Conservation (phyloP, 2,113 vertebrate genomes). For the Amphiprion ocellaris region DNA sequence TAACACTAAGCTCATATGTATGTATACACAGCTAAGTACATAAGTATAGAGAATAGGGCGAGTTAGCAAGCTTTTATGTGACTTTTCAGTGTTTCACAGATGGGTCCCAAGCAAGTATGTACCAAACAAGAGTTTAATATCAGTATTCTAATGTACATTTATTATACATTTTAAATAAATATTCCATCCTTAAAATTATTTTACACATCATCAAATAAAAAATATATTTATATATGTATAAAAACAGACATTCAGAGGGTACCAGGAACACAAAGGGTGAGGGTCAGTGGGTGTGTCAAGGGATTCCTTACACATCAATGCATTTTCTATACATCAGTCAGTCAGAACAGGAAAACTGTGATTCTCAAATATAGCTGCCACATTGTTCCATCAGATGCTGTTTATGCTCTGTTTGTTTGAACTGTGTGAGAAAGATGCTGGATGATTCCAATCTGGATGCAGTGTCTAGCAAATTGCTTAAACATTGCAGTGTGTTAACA, state of each 20-base stretch:
- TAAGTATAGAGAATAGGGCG: neutral
- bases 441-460: constrained; percentile 54
- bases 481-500: constrained; percentile 32
- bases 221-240: constrained; percentile 88
- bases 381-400: constrained; percentile 53
- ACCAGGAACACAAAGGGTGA: constrained; percentile 62
- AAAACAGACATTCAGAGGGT: constrained; percentile 81
- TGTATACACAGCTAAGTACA: neutral
- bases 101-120: constrained; percentile 21
- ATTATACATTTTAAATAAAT: constrained; percentile 97
- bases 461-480: constrained; percentile 31
- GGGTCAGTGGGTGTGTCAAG: neutral
- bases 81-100: constrained; percentile 18
- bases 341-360: constrained; percentile 71
- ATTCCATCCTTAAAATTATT: constrained; percentile 92
- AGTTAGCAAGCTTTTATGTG: neutral
- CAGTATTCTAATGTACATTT: constrained; percentile 89
- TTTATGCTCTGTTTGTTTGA: constrained; percentile 73
- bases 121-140: constrained; percentile 72
- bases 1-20: neutral
- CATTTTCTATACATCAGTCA: constrained; percentile 78
- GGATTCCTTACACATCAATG: constrained; percentile 82
- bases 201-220: constrained; percentile 90
- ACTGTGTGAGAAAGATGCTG: constrained; percentile 54
- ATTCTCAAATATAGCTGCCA: constrained; percentile 83